Evolutionary conservation across 1,140 invertebrate genomes (phyloP).

Genomic region (Mesaphorura yosii): DNA sequence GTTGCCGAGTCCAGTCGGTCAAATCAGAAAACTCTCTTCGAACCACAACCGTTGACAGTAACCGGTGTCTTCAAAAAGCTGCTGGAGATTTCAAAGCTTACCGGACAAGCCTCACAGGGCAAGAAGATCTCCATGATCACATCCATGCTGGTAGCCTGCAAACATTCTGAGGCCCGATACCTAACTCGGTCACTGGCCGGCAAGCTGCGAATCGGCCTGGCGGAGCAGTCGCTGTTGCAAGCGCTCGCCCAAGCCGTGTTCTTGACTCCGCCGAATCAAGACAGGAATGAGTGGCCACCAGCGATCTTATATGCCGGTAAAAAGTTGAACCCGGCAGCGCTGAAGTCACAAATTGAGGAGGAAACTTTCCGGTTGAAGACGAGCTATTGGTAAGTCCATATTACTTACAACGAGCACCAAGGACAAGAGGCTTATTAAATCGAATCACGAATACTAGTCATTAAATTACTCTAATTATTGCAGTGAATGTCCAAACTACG

Average conservation of each 20-base stretch:
- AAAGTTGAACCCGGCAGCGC: slow-evolving; percentile 50
- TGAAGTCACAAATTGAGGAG: slow-evolving; percentile 71
- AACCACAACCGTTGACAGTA: slow-evolving; percentile 51
- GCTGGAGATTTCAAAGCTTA: slow-evolving; percentile 78
- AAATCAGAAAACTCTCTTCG: slow-evolving; percentile 78
- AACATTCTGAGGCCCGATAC: slow-evolving; percentile 78
- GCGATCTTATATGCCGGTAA: slow-evolving; percentile 50
- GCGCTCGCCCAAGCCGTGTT: slow-evolving; percentile 77
- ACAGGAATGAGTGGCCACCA: slow-evolving; percentile 44
- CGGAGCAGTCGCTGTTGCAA: slow-evolving; percentile 84
- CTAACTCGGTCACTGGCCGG: slow-evolving; percentile 84
- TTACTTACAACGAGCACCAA: too few species aligned
- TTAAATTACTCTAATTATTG: slow-evolving; percentile 32
- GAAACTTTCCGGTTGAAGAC: slow-evolving; percentile 73
- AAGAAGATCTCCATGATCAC: slow-evolving; percentile 92
- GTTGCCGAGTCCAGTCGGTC: slow-evolving; percentile 81
- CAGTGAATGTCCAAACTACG: slow-evolving; percentile 94
- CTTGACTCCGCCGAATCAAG: slow-evolving; percentile 54
- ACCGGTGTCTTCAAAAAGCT: slow-evolving; percentile 69
- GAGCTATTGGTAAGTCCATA: slow-evolving; percentile 81
- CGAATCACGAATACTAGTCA: too few species aligned
- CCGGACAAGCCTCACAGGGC: slow-evolving; percentile 59
- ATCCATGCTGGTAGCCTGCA: slow-evolving; percentile 81
- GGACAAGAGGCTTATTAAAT: too few species aligned
- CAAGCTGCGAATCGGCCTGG: slow-evolving; percentile 90